Conservation (phyloP, 2,113 vertebrate species). For the Leucosticte australis region DNA sequence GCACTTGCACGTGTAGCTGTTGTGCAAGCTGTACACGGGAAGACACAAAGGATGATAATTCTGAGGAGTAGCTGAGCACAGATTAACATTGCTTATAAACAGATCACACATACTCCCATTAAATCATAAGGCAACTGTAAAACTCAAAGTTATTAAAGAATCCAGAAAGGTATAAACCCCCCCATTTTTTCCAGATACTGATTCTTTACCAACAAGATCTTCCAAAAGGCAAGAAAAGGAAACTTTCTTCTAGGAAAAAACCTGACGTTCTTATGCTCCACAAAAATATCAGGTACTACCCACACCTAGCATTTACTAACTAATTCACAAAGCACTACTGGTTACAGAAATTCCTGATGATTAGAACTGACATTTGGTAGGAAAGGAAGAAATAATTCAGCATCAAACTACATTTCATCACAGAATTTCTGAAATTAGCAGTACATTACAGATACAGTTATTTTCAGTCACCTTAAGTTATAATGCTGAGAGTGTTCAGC, state of each 20-base stretch:
- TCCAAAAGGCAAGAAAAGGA: neutral
- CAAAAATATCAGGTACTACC: neutral
- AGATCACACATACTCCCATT: neutral
- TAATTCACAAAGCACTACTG: neutral
- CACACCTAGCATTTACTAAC: neutral
- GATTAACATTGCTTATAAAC: neutral
- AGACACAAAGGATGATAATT: neutral
- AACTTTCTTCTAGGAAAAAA: neutral
- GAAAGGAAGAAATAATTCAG: neutral
- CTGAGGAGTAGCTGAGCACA: neutral
- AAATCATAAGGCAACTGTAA: neutral
- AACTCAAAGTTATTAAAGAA: neutral
- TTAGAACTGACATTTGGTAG: neutral
- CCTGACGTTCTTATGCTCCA: neutral
- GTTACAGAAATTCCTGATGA: neutral
- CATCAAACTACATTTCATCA: neutral
- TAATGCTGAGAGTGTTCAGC: neutral
- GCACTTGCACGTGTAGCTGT: neutral
- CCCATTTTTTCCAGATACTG: neutral
- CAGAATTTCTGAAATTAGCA: neutral
- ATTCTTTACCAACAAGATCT: neutral
- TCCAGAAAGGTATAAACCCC: accelerated
- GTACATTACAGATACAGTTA: neutral
- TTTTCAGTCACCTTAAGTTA: neutral
- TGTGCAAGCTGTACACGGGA: neutral